phyloP scores from a whole-genome alignment of 2,888 invertebrate species.

The Adelognathus sp. region DNA sequence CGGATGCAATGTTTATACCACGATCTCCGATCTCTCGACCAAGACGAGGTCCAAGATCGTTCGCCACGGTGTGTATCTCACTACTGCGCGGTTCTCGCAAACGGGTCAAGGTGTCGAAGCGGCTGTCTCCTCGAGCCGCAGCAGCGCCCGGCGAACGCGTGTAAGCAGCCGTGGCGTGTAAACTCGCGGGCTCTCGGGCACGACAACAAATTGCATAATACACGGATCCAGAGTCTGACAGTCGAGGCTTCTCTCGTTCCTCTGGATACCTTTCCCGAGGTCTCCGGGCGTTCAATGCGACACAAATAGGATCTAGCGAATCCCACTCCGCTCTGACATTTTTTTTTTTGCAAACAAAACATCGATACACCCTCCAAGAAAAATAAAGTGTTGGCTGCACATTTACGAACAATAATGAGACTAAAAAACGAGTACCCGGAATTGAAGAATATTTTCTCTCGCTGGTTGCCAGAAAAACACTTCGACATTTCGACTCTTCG shows the following conservation, averaged over 20 bases:
- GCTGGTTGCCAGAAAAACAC: too few species aligned
- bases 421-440: too few species aligned
- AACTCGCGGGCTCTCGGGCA: constrained; percentile 30
- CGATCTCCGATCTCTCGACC: constrained; percentile 11
- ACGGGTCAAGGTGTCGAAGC: constrained; percentile 59
- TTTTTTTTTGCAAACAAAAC: too few species aligned
- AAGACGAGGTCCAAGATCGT: constrained; percentile 17
- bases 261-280: background rate
- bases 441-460: too few species aligned
- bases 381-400: too few species aligned
- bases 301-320: too few species aligned
- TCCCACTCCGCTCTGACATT: too few species aligned
- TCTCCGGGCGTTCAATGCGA: background rate
- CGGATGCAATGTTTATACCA: constrained; percentile 17
- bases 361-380: too few species aligned
- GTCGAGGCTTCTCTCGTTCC: background rate
- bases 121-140: constrained; percentile 25
- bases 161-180: constrained; percentile 32
- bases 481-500: too few species aligned
- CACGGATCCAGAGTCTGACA: constrained; percentile 42
- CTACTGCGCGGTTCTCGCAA: constrained; percentile 43
- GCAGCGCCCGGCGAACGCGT: constrained; percentile 16
- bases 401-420: too few species aligned
- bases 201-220: constrained; percentile 62
- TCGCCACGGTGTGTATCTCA: constrained; percentile 17